Evolutionary conservation across 2,113 vertebrate species (phyloP).

Genomic region (Dascyllus trimaculatus): DNA sequence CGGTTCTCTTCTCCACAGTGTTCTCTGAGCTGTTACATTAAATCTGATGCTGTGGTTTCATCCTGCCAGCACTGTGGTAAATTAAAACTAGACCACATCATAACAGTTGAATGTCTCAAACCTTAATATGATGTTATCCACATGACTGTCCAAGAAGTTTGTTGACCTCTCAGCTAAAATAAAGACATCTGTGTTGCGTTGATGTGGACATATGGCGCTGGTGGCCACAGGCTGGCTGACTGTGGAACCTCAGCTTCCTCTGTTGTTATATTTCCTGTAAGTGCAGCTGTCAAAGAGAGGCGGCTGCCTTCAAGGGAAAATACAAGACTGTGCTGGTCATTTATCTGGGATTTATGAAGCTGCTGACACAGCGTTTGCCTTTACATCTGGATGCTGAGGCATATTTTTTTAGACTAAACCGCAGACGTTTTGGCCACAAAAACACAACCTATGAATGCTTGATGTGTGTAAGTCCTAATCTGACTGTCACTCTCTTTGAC

Average conservation of each 20-base stretch:
- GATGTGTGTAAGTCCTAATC: slow-evolving; percentile 20
- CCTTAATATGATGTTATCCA: not conserved
- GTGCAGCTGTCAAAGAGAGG: slow-evolving; percentile 9
- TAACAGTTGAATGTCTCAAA: too few species aligned
- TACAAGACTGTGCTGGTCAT: slow-evolving; percentile 12
- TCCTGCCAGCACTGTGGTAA: too few species aligned
- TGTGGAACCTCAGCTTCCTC: not conserved
- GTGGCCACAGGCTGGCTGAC: not conserved
- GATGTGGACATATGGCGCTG: not conserved
- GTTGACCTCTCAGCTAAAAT: too few species aligned
- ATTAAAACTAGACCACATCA: too few species aligned
- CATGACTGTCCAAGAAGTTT: not conserved
- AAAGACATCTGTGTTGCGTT: too few species aligned
- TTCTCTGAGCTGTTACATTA: too few species aligned
- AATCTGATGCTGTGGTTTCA: too few species aligned
- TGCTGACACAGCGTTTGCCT: slow-evolving; percentile 32
- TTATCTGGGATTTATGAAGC: slow-evolving; percentile 33
- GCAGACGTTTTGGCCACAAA: slow-evolving; percentile 4
- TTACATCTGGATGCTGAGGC: not conserved
- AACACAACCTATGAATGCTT: not conserved
- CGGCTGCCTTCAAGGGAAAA: slow-evolving; percentile 16
- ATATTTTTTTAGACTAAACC: not conserved
- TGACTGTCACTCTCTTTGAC: not conserved
- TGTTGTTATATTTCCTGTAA: not conserved
- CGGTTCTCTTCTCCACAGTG: too few species aligned